phyloP scores from a whole-genome alignment of 2,797 vertebrate species.

The Siniperca undulata region DNA sequence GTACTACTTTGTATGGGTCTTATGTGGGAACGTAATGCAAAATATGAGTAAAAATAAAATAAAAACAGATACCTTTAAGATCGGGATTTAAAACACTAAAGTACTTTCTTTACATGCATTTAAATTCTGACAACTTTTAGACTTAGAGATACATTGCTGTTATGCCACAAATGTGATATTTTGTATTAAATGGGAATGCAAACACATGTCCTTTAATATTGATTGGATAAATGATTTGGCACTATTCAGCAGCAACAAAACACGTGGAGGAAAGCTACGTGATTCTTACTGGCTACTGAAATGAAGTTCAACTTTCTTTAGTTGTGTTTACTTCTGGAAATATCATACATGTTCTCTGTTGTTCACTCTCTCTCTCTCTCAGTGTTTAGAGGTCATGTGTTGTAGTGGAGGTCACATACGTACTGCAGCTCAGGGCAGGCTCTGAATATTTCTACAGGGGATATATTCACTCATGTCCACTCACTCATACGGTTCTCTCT shows the following conservation, averaged over 20 bases:
- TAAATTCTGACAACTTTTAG: background rate
- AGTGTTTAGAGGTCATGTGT: slow-evolving; percentile 24
- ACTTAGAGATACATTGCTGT: background rate
- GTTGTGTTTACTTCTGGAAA: background rate
- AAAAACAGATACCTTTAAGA: background rate
- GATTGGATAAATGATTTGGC: background rate
- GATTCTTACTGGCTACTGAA: background rate
- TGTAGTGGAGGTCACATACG: slow-evolving; percentile 46
- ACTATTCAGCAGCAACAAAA: background rate
- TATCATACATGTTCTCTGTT: background rate
- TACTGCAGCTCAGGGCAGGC: slow-evolving; percentile 2
- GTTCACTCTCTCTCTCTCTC: background rate
- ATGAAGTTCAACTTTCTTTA: background rate
- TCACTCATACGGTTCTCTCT: background rate
- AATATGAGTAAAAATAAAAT: background rate
- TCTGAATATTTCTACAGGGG: slow-evolving; percentile 16
- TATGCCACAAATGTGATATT: background rate
- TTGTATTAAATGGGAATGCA: background rate
- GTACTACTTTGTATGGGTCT: too few species aligned
- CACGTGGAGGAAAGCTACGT: background rate
- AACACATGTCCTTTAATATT: background rate
- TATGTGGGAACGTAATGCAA: background rate
- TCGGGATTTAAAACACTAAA: too few species aligned
- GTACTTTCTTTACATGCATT: background rate
- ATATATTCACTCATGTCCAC: background rate